Base-by-base conservation (phyloP, 2,888 invertebrate genomes). In the Zaprionus obscuricornis region DNA sequence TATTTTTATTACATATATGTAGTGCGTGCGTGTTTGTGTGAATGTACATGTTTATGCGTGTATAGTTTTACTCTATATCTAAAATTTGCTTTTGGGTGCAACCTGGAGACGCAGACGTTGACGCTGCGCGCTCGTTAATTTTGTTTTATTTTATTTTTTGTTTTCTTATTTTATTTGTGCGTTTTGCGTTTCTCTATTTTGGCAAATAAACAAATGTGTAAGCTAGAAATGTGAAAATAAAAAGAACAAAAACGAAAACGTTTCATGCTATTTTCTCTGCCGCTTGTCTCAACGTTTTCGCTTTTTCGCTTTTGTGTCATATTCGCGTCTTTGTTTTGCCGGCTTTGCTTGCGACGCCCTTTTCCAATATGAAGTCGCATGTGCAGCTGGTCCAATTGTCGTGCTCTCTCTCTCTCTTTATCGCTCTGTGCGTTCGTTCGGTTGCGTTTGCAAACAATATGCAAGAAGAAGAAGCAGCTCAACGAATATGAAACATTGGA, bases 271-370 rank as follows among this genome's bases (percentile, higher is more conserved):
- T 29, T 31, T 26, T 8, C 42, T 34, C 42, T 50, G 62, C 43
- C 43, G 46, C 36, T 27, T 55, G 11, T 51, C 54, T 17, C 24
- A 50, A 39, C 56, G 45, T 34, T 78, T 69, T 76, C 62, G 63
- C 43, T 27, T 46, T 50, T 47, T 64, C 55, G 60, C 68, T 68
- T 68, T 68, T 59, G 68, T 42, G 10, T 34, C 66, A 42, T 22
- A 66, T 77, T 78, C 74, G 74, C 77, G 79, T 73, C 73, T 82
- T 79, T 82, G 79, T 81, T 82, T 73, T 81, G 81, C 81, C 81
- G 81, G 83, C 77, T 60, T 65, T 58, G 69, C n/a, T 37, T 59
- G 56, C 42, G 72, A 69, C 74, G 74, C 67, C 77, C 79, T 78
- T 77, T 70, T 77, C 70, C 72, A 72, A 72, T 72, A 60, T 50